Percentiles rank a stretch among this genome's conserved stretches.
Conservation (phyloP, 2,888 invertebrate genomes). For the Melinaea marsaeus region DNA sequence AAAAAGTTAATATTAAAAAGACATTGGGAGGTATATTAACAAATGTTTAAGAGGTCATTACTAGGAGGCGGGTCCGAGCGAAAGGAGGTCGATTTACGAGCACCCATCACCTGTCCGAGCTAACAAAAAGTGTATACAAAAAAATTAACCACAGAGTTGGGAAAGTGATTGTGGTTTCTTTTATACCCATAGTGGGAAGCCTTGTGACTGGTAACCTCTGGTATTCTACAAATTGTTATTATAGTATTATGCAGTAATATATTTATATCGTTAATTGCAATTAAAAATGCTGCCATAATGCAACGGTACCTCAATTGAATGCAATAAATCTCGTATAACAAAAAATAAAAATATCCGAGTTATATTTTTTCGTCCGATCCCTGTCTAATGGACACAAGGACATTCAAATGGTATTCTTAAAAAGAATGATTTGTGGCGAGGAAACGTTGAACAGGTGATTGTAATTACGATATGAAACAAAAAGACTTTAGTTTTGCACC, state of each 20-base stretch:
- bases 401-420: constrained; percentile 23
- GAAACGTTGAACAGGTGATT: constrained; percentile 55
- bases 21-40: constrained; percentile 59
- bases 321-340: constrained; percentile 20
- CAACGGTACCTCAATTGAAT: constrained; percentile 13
- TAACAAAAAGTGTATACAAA: constrained; percentile 9
- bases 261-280: constrained; percentile 17
- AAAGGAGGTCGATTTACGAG: constrained; percentile 32
- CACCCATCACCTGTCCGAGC: constrained; percentile 29
- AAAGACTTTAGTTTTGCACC: constrained; percentile 42
- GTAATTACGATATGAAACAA: constrained; percentile 59
- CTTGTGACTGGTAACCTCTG: neutral
- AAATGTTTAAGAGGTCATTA: constrained; percentile 64
- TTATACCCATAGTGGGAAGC: neutral
- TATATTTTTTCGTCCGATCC: constrained; percentile 18
- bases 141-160: constrained; percentile 16
- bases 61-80: constrained; percentile 32
- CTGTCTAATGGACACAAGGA: constrained; percentile 31
- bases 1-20: constrained; percentile 61
- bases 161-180: constrained; percentile 13
- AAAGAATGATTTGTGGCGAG: constrained; percentile 37
- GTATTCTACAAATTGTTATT: neutral
- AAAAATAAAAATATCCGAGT: constrained; percentile 16
- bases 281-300: constrained; percentile 9
- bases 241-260: constrained; percentile 8